phyloP scores from a whole-genome alignment of 2,888 invertebrate species.

The Choristoneura rosaceana region DNA sequence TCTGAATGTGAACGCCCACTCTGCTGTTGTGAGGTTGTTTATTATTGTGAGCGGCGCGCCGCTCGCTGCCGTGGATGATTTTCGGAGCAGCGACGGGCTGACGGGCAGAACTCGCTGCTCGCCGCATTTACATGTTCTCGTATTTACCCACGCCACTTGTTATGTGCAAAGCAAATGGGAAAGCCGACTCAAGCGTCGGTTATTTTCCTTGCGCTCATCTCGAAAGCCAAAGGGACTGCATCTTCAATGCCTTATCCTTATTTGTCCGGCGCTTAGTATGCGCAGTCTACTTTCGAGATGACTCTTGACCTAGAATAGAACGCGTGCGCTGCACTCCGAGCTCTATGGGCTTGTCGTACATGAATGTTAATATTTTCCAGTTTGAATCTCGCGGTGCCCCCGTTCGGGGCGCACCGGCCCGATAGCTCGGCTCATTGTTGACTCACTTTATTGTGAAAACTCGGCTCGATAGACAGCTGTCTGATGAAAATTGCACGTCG shows the following conservation, averaged over 20 bases:
- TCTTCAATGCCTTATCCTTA: conserved; percentile 61
- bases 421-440: conserved; percentile 59
- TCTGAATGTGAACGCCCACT: conserved; percentile 14
- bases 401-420: conserved; percentile 47
- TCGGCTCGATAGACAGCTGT: conserved; percentile 54
- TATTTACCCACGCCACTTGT: conserved; percentile 19
- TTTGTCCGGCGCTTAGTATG: conserved; percentile 62
- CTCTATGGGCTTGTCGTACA: conserved; percentile 44
- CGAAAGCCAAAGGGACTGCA: conserved; percentile 53
- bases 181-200: conserved; percentile 31
- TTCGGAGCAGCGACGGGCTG: conserved; percentile 24
- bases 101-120: neutral
- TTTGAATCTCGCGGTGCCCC: conserved; percentile 25
- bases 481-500: conserved; percentile 55
- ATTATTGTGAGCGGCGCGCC: conserved; percentile 6
- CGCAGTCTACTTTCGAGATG: conserved; percentile 65
- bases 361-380: conserved; percentile 19
- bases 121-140: conserved; percentile 19
- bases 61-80: conserved; percentile 21
- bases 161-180: conserved; percentile 38
- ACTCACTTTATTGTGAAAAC: conserved; percentile 59
- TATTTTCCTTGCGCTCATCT: conserved; percentile 36
- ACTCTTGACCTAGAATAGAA: conserved; percentile 65
- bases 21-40: conserved; percentile 22
- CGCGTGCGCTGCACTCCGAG: conserved; percentile 45